Evolutionary conservation across 2,797 vertebrate species (phyloP).

Genomic region (Phoxinus dragarum): DNA sequence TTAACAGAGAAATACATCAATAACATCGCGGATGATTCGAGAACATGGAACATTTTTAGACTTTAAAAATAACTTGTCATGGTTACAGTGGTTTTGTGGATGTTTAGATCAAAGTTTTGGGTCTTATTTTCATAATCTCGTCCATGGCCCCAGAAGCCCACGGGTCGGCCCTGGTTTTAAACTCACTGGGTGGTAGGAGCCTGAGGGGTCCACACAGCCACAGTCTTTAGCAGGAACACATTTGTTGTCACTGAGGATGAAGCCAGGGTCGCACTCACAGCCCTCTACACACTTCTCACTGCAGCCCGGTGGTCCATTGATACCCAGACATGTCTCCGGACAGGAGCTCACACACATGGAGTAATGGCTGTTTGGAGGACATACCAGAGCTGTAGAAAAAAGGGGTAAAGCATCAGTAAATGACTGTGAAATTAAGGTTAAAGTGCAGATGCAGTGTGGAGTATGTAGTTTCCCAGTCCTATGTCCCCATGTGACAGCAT

Average conservation of each 20-base stretch:
- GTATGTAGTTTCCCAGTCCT: background rate
- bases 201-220: conserved; percentile 76
- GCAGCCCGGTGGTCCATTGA: conserved; percentile 69
- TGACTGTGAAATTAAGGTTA: background rate
- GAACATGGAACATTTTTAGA: too few species aligned
- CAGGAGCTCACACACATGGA: conserved; percentile 78
- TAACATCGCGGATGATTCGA: too few species aligned
- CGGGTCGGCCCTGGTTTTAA: background rate
- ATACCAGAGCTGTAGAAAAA: conserved; percentile 73
- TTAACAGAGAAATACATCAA: too few species aligned
- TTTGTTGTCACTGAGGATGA: conserved; percentile 79
- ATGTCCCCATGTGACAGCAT: background rate
- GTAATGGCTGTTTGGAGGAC: conserved; percentile 83
- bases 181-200: conserved; percentile 81
- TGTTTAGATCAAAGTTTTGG: background rate
- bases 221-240: conserved; percentile 80
- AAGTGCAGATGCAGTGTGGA: background rate
- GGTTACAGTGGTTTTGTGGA: background rate
- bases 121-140: background rate
- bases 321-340: conserved; percentile 77
- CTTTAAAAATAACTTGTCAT: background rate
- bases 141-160: background rate
- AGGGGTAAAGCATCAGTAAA: background rate
- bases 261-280: conserved; percentile 80
- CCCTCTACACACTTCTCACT: conserved; percentile 79